A percentile compares a stretch with the other conserved stretches of the same genome.
These are phyloP conservation scores for Oryctes rhinoceros DNA, from an alignment of 1,140 invertebrate species.

Conservation along the genomic window DNA sequence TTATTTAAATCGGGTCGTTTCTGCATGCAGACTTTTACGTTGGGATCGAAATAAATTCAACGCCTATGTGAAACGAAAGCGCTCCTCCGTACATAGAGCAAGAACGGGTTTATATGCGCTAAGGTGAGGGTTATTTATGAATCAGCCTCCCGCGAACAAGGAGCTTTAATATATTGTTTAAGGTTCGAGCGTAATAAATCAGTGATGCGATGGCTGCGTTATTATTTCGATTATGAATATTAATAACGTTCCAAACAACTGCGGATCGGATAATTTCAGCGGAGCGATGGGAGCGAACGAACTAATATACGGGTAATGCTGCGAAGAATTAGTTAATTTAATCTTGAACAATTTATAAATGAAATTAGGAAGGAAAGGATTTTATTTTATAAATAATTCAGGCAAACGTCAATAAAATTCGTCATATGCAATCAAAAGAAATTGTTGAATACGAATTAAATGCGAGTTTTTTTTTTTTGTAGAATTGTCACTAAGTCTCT, in stretches of 20 bases:
- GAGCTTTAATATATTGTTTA: slow-evolving; percentile 20
- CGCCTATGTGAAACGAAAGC: slow-evolving; percentile 1
- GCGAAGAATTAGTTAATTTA: too few relatives aligned
- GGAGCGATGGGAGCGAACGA: background rate
- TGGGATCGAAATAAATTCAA: slow-evolving; percentile 4
- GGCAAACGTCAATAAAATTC: too few relatives aligned
- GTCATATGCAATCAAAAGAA: too few relatives aligned
- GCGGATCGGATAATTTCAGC: background rate
- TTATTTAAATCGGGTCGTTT: slow-evolving; percentile 1
- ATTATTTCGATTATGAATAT: slow-evolving; percentile 27
- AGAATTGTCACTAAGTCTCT: too few relatives aligned
- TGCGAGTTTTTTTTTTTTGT: too few relatives aligned
- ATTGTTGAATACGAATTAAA: too few relatives aligned
- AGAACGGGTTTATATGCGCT: background rate
- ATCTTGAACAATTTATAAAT: too few relatives aligned
- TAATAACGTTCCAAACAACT: background rate
- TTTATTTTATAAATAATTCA: too few relatives aligned
- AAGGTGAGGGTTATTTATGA: background rate
- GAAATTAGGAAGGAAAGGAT: too few relatives aligned
- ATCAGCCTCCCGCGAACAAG: background rate
- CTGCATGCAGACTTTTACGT: background rate
- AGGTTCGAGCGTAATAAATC: background rate
- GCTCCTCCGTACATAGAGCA: background rate
- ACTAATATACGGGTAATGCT: background rate
- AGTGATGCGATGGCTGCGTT: slow-evolving; percentile 12